Percentiles rank a stretch among this genome's conserved stretches.
Evolutionary conservation across 2,113 vertebrate genomes (phyloP).

Genomic region (Diadophis punctatus): DNA sequence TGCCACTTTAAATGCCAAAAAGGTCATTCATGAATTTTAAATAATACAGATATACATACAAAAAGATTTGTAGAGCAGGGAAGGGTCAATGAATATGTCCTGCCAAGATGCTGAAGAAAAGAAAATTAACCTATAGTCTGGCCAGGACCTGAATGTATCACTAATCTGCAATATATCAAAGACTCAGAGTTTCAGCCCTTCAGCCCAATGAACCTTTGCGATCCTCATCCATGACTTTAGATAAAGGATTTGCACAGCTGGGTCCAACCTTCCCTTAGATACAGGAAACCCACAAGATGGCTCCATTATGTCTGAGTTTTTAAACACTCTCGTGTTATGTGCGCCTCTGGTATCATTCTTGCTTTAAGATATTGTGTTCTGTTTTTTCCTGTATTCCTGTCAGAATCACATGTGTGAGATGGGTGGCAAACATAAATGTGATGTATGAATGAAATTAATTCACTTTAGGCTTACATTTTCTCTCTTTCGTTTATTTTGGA

Average conservation of each 20-base stretch:
- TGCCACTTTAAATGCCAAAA: too few relatives aligned
- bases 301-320: neutral
- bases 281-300: neutral
- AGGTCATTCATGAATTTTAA: too few relatives aligned
- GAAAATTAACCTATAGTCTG: neutral
- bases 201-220: neutral
- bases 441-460: neutral
- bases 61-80: neutral
- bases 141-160: neutral
- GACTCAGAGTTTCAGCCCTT: neutral
- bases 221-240: neutral
- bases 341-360: neutral
- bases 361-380: neutral
- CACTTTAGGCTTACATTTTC: neutral
- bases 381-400: neutral
- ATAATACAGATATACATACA: too few relatives aligned
- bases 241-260: too few relatives aligned
- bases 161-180: neutral
- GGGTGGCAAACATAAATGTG: neutral
- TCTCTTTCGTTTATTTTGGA: neutral
- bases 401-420: neutral
- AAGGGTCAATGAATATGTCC: neutral
- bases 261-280: neutral
- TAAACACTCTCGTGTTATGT: neutral
- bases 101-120: neutral